These are phyloP conservation scores for Dascyllus trimaculatus DNA, from an alignment of 2,113 vertebrate species.

Conservation along the genomic window DNA sequence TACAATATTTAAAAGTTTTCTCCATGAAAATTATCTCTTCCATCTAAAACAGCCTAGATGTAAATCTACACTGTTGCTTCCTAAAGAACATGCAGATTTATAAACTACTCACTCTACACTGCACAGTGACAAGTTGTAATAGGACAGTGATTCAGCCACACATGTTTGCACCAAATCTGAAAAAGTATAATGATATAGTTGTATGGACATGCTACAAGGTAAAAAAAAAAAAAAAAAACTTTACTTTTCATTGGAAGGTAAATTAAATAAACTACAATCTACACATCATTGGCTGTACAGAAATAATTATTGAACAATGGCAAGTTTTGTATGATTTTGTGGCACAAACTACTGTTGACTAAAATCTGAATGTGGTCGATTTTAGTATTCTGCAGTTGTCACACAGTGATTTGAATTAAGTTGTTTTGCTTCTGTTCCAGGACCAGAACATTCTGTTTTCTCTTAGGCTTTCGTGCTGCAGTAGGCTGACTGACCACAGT, in stretches of 20 bases:
- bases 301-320: background rate
- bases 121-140: too few species aligned
- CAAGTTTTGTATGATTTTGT: background rate
- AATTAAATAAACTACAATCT: background rate
- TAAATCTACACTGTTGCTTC: too few species aligned
- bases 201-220: too few species aligned
- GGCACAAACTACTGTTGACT: background rate
- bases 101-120: too few species aligned
- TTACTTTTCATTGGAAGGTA: too few species aligned
- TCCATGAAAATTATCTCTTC: too few species aligned
- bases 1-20: too few species aligned
- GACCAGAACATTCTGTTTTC: background rate
- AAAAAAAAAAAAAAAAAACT: background rate
- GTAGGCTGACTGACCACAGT: slow-evolving; percentile 21
- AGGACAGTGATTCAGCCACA: too few species aligned
- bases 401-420: slow-evolving; percentile 19
- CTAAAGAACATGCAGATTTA: too few species aligned
- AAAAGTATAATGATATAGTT: too few species aligned
- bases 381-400: background rate
- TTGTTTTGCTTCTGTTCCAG: background rate
- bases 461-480: background rate
- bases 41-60: too few species aligned
- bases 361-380: background rate
- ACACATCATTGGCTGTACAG: background rate
- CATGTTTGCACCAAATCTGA: too few species aligned